Conservation (phyloP, 2,113 vertebrate genomes). For the Spilogale gracilis region DNA sequence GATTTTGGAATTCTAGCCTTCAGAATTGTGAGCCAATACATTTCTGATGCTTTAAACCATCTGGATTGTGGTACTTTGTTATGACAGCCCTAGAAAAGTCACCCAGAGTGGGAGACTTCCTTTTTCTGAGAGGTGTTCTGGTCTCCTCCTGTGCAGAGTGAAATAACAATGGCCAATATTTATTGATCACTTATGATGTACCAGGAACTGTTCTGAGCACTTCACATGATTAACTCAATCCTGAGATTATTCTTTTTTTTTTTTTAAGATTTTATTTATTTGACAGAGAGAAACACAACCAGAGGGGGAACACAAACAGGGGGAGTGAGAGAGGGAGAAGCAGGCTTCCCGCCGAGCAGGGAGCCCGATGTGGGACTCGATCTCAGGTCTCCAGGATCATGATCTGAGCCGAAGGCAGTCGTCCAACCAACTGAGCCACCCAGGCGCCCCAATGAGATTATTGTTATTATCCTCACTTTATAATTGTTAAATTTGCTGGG, state of each 20-base stretch:
- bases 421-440: no score
- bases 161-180: neutral
- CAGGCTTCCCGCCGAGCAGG: no score
- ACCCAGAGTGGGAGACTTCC: neutral
- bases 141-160: neutral
- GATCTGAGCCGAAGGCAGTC: no score
- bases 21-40: neutral
- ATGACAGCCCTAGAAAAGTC: neutral
- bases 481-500: neutral
- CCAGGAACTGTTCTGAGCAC: neutral
- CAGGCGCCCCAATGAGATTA: neutral
- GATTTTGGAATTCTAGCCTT: neutral
- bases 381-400: no score
- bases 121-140: neutral
- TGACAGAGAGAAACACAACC: no score
- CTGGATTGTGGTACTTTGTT: neutral
- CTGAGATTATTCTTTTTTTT: neutral
- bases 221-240: neutral
- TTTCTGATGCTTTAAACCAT: neutral
- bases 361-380: no score
- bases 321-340: no score
- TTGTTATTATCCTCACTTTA: neutral
- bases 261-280: no score
- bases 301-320: no score
- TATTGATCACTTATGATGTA: neutral